Evolutionary conservation across 1,140 invertebrate species (phyloP).

Genomic region (Neocloeon triangulifer): DNA sequence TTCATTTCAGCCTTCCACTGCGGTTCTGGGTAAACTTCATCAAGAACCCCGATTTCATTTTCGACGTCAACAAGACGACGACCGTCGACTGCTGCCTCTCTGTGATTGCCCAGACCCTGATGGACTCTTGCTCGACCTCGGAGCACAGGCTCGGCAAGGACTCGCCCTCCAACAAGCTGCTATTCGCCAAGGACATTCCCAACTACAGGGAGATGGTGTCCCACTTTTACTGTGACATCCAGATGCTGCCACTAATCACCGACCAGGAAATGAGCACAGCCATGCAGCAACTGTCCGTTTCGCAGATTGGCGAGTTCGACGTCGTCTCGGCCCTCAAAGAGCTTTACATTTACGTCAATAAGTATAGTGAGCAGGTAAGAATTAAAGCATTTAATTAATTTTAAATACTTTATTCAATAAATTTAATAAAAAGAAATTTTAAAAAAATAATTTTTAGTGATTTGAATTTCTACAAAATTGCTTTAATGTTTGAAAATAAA

Average conservation of each 20-base stretch:
- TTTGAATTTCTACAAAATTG: too few species aligned
- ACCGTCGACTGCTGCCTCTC: slow-evolving; percentile 81
- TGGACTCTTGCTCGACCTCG: slow-evolving; percentile 79
- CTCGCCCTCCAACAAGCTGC: slow-evolving; percentile 81
- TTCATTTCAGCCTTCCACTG: slow-evolving; percentile 49
- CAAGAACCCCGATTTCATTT: slow-evolving; percentile 92
- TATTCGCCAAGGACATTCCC: slow-evolving; percentile 87
- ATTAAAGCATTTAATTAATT: too few species aligned
- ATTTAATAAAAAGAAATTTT: too few species aligned
- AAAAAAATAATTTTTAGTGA: too few species aligned
- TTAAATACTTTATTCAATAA: too few species aligned
- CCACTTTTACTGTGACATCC: slow-evolving; percentile 68
- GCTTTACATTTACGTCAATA: slow-evolving; percentile 81
- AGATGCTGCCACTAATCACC: slow-evolving; percentile 62
- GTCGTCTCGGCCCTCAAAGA: slow-evolving; percentile 77
- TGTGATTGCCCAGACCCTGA: slow-evolving; percentile 89
- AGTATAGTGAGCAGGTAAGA: slow-evolving; percentile 76
- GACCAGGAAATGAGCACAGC: slow-evolving; percentile 80
- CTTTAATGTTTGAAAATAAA: too few species aligned
- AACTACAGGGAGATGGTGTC: slow-evolving; percentile 70
- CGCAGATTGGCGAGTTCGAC: slow-evolving; percentile 73
- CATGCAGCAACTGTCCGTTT: slow-evolving; percentile 74
- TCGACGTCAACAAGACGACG: slow-evolving; percentile 82
- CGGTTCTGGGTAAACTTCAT: slow-evolving; percentile 95
- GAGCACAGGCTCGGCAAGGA: slow-evolving; percentile 81